Evolutionary conservation across 2,888 invertebrate genomes (phyloP).

Genomic region (Muschampia plurimacula): DNA sequence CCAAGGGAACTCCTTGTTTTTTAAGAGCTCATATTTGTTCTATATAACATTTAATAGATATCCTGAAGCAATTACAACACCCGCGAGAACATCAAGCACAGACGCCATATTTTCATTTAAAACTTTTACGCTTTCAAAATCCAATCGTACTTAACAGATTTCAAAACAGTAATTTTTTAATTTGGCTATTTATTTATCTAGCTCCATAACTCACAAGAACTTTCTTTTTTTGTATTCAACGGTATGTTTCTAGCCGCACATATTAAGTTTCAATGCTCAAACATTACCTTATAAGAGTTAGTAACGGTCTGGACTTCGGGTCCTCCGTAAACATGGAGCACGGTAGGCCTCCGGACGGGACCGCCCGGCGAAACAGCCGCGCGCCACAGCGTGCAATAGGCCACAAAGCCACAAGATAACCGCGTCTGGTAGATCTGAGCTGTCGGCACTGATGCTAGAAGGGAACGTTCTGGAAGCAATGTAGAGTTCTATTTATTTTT

Average conservation of each 20-base stretch:
- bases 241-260: too few species aligned
- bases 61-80: constrained; percentile 3
- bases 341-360: constrained; percentile 91
- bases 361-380: constrained; percentile 61
- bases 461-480: constrained; percentile 57
- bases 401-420: constrained; percentile 85
- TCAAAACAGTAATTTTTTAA: too few species aligned
- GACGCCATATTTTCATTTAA: not conserved
- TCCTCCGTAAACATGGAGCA: constrained; percentile 98
- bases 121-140: too few species aligned
- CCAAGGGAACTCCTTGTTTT: not conserved
- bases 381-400: constrained; percentile 93
- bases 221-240: too few species aligned
- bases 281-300: constrained; percentile 95
- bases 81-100: not conserved
- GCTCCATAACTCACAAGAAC: too few species aligned
- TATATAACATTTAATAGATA: not conserved
- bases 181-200: too few species aligned
- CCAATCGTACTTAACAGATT: too few species aligned
- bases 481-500: not conserved
- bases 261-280: too few species aligned
- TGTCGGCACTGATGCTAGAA: constrained; percentile 61
- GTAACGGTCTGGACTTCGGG: constrained; percentile 99
- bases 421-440: constrained; percentile 72
- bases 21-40: not conserved